Evolutionary conservation across 1,140 invertebrate species (phyloP), one percentile per base, ranked within the genome.

Genomic region (Drosophila nigromelanica): DNA sequence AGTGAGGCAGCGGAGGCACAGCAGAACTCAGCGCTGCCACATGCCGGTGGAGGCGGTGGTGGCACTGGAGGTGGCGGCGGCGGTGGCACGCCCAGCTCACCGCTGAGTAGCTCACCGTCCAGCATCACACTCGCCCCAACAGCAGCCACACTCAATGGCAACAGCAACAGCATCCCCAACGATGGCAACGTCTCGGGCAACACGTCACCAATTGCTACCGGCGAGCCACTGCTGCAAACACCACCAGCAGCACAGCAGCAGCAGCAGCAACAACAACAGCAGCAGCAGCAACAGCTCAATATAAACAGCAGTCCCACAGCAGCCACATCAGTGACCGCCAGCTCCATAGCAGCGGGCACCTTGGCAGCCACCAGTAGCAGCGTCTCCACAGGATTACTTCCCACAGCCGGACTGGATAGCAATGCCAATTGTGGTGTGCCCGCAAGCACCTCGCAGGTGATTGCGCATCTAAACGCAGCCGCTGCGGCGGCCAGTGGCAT

Each of bases 381-480:
- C 67, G 55, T 89, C 24, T 71, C 59, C 21, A 52, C 48, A 42
- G 85, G 86, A 35, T 51, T 89, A 6, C 39, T 77, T 69, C 83
- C 72, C 70, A 85, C 76, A 27, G 45, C 67, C 15, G 80, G 85
- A 4, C 59, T 89, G 67, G 85, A 89, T 14, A 76, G 67, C 54
- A 62, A 61, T 54, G 83, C 83, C 61, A 83, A 78, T 66, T 68
- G 64, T 39, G 76, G 60, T 6, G 70, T 85, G 7, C 68, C 90
- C 42, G 76, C 89, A 8, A 91, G 76, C 68, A 89, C 90, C 42
- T 64, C 90, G 11, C 90, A 91, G 70, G 90, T 91, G 21, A 76
- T 91, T 37, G 90, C 90, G 58, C 89, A 90, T 56, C 79, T 91
- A n/a, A 91, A 91, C 69, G 90, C 89, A 6, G 80, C 76, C 5